A percentile compares a stretch with the other conserved stretches of the same genome.
These are phyloP conservation scores for Myodes glareolus DNA, from an alignment of 2,113 vertebrate genomes.

Conservation along the genomic window DNA sequence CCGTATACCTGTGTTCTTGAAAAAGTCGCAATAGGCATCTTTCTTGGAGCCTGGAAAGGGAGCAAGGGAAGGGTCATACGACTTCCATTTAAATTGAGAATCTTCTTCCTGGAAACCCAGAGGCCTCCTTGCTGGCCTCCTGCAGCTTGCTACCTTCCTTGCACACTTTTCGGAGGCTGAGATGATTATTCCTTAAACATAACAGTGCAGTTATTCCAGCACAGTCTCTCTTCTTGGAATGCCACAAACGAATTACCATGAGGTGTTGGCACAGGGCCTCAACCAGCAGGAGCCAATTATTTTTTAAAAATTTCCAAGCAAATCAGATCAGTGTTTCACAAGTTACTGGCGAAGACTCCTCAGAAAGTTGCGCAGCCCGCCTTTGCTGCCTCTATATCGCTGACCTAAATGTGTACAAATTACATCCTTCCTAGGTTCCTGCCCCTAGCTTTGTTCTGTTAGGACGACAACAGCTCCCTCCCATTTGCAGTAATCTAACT, in stretches of 20 bases:
- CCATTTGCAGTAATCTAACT: constrained; percentile 36
- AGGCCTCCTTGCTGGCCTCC: constrained; percentile 52
- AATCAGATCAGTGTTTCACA: constrained; percentile 72
- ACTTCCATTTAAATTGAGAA: constrained; percentile 77
- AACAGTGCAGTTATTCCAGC: constrained; percentile 61
- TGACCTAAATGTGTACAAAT: constrained; percentile 32
- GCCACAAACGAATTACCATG: constrained; percentile 79
- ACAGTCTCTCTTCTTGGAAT: constrained; percentile 80
- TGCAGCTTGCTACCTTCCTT: constrained; percentile 51
- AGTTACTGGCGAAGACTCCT: constrained; percentile 73
- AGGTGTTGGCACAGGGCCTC: constrained; percentile 72
- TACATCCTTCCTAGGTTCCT: not conserved
- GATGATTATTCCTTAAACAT: constrained; percentile 70
- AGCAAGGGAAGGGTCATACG: constrained; percentile 31
- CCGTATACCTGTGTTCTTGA: not conserved
- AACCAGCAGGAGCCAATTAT: constrained; percentile 81
- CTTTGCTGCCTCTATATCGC: not conserved
- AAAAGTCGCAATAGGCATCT: constrained; percentile 25
- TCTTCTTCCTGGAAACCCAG: constrained; percentile 61
- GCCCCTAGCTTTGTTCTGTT: not conserved
- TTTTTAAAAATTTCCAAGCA: constrained; percentile 75
- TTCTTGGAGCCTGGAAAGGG: constrained; percentile 26
- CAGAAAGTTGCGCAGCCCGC: constrained; percentile 43
- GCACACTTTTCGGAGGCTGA: constrained; percentile 49
- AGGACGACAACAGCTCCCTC: not conserved